phyloP scores from a whole-genome alignment of 2,888 invertebrate genomes.

The Drosophila setosimentum region DNA sequence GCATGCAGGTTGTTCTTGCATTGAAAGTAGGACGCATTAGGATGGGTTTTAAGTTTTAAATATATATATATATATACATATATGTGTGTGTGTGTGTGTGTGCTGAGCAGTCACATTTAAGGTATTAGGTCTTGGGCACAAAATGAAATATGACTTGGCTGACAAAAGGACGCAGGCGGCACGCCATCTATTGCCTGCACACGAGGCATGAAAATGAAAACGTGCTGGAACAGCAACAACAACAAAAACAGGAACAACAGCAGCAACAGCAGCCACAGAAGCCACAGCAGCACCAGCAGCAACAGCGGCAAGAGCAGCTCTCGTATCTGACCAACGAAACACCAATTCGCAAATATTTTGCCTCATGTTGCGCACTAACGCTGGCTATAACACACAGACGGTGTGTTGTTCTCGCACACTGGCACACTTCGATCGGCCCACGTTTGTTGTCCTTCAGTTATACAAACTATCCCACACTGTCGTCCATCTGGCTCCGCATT shows the following conservation, averaged over 20 bases:
- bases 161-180: slow-evolving; percentile 64
- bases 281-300: background rate
- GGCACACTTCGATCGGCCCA: background rate
- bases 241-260: background rate
- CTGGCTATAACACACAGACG: slow-evolving; percentile 20
- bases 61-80: too few relatives aligned
- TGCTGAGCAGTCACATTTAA: slow-evolving; percentile 48
- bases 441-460: slow-evolving; percentile 16
- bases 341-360: slow-evolving; percentile 61
- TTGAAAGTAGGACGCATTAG: slow-evolving; percentile 63
- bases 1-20: slow-evolving; percentile 64
- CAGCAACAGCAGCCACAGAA: background rate
- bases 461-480: slow-evolving; percentile 10
- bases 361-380: slow-evolving; percentile 51
- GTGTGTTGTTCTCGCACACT: background rate
- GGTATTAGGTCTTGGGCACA: slow-evolving; percentile 71
- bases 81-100: slow-evolving; percentile 5
- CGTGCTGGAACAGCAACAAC: slow-evolving; percentile 9
- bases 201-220: slow-evolving; percentile 7
- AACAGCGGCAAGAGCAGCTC: background rate
- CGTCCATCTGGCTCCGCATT: slow-evolving; percentile 65
- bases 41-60: slow-evolving; percentile 66
- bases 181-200: slow-evolving; percentile 37
- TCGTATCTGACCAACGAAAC: slow-evolving; percentile 25
- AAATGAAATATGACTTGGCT: slow-evolving; percentile 77